Percentiles rank a stretch among this genome's conserved stretches.
Conservation (phyloP, 1,140 invertebrate genomes). For the Palaemon carinicauda region DNA sequence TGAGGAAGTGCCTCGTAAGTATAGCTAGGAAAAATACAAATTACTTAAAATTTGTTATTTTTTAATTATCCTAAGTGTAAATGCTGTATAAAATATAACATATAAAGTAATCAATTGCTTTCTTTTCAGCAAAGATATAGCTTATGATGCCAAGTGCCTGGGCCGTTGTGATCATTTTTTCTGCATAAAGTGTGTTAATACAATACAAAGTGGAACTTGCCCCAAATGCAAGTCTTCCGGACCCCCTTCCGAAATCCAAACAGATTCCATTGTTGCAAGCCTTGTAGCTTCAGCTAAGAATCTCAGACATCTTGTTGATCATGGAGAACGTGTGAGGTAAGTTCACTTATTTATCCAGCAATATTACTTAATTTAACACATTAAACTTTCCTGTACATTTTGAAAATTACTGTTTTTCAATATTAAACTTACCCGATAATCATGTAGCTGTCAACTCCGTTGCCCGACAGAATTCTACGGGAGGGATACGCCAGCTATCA, state of each 20-base stretch:
- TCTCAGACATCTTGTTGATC: conserved; percentile 1
- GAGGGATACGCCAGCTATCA: no score
- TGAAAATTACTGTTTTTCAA: no score
- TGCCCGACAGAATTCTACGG: no score
- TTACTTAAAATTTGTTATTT: not conserved
- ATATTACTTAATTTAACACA: no score
- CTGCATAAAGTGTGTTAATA: conserved; percentile 16
- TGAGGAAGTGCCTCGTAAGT: no score
- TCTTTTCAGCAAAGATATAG: conserved; percentile 20
- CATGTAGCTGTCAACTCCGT: no score
- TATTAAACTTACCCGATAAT: no score
- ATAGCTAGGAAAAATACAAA: not conserved
- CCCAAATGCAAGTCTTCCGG: conserved; percentile 37
- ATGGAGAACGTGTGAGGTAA: conserved; percentile 10
- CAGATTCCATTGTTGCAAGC: conserved; percentile 32
- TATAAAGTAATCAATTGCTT: no score
- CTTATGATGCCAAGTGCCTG: conserved; percentile 21
- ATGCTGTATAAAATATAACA: no score
- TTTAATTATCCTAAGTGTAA: no score
- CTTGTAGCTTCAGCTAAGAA: conserved; percentile 1
- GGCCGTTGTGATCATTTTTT: conserved; percentile 52
- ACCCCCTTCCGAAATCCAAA: conserved; percentile 31
- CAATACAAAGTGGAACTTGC: conserved; percentile 2
- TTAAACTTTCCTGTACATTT: no score
- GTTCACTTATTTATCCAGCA: not conserved